Evolutionary conservation across 2,888 invertebrate genomes (phyloP), one percentile per base, ranked within the genome.

Genomic region (Apantesis nais): DNA sequence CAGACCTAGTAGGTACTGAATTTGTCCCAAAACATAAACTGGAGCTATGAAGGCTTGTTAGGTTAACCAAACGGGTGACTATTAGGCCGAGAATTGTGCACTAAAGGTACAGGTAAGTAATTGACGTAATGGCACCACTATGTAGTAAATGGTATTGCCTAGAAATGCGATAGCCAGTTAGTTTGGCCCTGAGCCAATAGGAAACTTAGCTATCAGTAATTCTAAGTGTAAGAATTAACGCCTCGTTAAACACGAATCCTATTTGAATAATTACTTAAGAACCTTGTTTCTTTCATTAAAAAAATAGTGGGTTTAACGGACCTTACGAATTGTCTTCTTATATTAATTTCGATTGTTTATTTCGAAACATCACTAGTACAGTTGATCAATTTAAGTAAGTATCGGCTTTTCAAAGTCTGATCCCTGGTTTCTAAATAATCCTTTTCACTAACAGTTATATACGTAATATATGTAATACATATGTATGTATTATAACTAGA

Each of bases 141-240:
- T 29, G 58, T 58, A 68, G 75, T 74, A 78, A 80, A 80, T 80
- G 78, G 79, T 76, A 78, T 78, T 77, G 75, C 74, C 62, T 66
- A 80, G 81, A 80, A 75, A 75, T 74, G 74, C 70, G 74, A 78
- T 78, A 77, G 77, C 73, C 48, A 73, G 74, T 78, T 78, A 78
- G 75, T 76, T 68, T 80, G 80, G 80, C 72, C 58, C 25, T 39
- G 16, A 55, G 80, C 80, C 80, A 80, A 79, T 78, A 73, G 72
- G 72, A 72, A 75, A 76, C 76, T 70, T 58, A 29, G 25, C 16
- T 69, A 70, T 70, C 65, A 31, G 52, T 64, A 37, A 69, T 65
- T 41, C 55, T 29, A n/a, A 31, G 34, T 37, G 44, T 66, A 12
- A 34, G 29, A 61, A 29, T 66, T 55, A 68, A 64, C 25, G 25